phyloP scores from a whole-genome alignment of 2,888 invertebrate genomes.

The Eilema depressum region DNA sequence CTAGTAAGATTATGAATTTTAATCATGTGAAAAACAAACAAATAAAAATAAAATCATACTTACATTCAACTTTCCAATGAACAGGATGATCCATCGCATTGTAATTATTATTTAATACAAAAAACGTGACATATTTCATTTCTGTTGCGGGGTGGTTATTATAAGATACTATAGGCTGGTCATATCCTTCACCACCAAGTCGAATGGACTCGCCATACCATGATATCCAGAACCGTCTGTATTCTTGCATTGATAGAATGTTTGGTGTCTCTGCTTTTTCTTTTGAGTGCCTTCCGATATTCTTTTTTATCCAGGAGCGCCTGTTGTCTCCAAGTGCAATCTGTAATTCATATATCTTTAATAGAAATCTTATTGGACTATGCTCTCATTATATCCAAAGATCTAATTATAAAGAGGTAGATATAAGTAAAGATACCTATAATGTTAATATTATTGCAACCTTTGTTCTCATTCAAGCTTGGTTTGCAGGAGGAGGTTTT shows the following conservation, averaged over 20 bases:
- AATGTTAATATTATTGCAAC: no score
- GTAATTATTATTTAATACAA: conserved; percentile 31
- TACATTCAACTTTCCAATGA: conserved; percentile 67
- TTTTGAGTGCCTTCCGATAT: conserved; percentile 28
- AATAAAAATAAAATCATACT: conserved; percentile 36
- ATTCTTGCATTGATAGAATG: conserved; percentile 75
- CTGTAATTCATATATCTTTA: conserved; percentile 37
- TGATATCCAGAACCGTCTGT: conserved; percentile 79
- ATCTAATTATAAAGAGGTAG: no score
- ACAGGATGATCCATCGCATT: conserved; percentile 27
- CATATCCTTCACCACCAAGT: conserved; percentile 73
- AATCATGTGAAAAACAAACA: background rate
- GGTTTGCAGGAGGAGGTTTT: background rate
- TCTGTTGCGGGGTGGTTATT: conserved; percentile 40
- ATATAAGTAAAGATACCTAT: no score
- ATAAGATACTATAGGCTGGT: conserved; percentile 57
- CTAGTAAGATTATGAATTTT: no score
- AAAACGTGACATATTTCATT: conserved; percentile 62
- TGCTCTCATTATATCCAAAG: background rate
- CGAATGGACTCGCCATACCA: conserved; percentile 79
- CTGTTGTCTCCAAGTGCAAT: conserved; percentile 57
- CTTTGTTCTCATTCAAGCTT: no score
- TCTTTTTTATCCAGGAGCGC: conserved; percentile 56
- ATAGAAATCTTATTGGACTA: background rate
- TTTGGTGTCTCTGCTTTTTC: conserved; percentile 68